Conservation (phyloP, 2,888 invertebrate species). For the Zonitis immaculata region DNA sequence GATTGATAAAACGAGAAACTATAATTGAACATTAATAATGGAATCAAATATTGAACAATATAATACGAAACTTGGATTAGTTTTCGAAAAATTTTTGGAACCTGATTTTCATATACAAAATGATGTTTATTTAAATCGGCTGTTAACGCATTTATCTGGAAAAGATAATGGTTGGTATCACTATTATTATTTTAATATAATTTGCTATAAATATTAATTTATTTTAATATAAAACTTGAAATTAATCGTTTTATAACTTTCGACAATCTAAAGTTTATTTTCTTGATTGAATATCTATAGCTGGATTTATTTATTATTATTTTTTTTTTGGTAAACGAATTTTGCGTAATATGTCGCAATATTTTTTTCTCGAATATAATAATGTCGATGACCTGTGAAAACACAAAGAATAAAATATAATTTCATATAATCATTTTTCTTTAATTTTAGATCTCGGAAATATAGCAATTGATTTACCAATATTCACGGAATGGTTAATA, state of each 20-base stretch:
- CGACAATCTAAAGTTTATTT: too few relatives aligned
- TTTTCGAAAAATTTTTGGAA: slow-evolving; percentile 56
- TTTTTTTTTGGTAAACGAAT: too few relatives aligned
- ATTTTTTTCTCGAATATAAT: too few relatives aligned
- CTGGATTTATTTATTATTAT: too few relatives aligned
- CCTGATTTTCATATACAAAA: slow-evolving; percentile 57
- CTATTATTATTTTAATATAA: not conserved
- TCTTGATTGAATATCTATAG: too few relatives aligned
- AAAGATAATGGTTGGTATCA: slow-evolving; percentile 47
- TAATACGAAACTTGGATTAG: slow-evolving; percentile 54
- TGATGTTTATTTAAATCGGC: slow-evolving; percentile 61
- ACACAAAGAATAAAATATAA: too few relatives aligned
- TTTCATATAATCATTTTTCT: not conserved
- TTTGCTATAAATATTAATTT: not conserved
- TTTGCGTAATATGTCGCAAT: too few relatives aligned
- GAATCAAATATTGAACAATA: slow-evolving; percentile 27
- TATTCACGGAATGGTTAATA: slow-evolving; percentile 49
- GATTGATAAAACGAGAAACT: too few relatives aligned
- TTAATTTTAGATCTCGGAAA: slow-evolving; percentile 41
- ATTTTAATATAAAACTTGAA: not conserved
- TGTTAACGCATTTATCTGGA: slow-evolving; percentile 57
- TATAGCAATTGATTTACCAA: slow-evolving; percentile 41
- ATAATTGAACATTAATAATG: not conserved
- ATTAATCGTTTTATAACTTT: too few relatives aligned
- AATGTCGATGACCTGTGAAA: too few relatives aligned